phyloP scores from a whole-genome alignment of 2,888 invertebrate genomes.

The Leptogaster cylindrica region DNA sequence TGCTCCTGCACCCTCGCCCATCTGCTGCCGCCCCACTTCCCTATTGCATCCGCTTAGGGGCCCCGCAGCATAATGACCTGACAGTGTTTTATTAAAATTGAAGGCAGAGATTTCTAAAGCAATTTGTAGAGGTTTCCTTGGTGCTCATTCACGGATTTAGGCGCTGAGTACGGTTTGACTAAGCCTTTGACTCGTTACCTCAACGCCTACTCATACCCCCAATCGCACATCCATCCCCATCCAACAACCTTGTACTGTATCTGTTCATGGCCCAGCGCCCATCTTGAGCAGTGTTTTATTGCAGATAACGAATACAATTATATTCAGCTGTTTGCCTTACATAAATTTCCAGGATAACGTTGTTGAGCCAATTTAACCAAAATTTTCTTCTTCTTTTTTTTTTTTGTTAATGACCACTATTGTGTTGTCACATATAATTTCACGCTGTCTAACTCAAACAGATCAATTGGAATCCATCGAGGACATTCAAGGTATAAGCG shows the following conservation, averaged over 20 bases:
- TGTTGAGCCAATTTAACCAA: constrained; percentile 29
- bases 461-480: constrained; percentile 64
- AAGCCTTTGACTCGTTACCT: constrained; percentile 1
- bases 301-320: constrained; percentile 21
- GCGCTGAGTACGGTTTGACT: constrained; percentile 25
- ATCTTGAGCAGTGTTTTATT: not conserved
- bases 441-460: constrained; percentile 55
- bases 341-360: constrained; percentile 20
- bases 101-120: constrained; percentile 34
- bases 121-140: constrained; percentile 32
- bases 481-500: constrained; percentile 63
- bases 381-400: constrained; percentile 28
- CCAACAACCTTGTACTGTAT: constrained; percentile 5
- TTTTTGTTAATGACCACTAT: constrained; percentile 44
- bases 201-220: not conserved
- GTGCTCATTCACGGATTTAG: constrained; percentile 29
- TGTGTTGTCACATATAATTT: constrained; percentile 52
- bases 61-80: constrained; percentile 29
- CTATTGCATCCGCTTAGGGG: constrained; percentile 21
- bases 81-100: constrained; percentile 35
- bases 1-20: constrained; percentile 14
- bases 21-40: constrained; percentile 9
- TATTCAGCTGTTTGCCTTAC: constrained; percentile 9
- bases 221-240: not conserved
- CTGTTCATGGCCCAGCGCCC: not conserved